Base-by-base conservation (phyloP, 2,113 vertebrate species). In the Leiothrix lutea region DNA sequence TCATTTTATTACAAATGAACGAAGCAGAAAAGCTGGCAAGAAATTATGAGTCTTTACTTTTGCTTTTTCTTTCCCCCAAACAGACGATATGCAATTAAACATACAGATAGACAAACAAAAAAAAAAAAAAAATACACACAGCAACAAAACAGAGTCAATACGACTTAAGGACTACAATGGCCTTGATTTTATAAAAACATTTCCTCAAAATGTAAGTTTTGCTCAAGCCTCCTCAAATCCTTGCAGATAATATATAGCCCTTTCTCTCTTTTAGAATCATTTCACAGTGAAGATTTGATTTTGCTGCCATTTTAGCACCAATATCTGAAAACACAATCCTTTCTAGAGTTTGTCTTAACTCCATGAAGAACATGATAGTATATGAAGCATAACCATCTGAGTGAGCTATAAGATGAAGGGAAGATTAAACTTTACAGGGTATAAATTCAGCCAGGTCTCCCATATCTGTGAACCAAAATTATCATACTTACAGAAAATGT, bases 61-160 rank as follows among this genome's bases (percentile, higher is more conserved):
- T 67, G 8, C 1, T 7, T 1, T 1, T 5, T 21, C 38, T 40
- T 36, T 8, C 5, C 8, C 2, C 11, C 60, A 81, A 78, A 60
- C 9, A 47, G 10, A 18, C 2, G 33, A 61, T 40, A 17, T 57
- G 2, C 7, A 79, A 36, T 67, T 85, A 57, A 89, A 60, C 29
- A 45, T 16, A 38, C 6, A 48, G 31, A 26, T 9, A 23, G 47
- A 14, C 2, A 51, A 75, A n/a, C n/a, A n/a, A 2, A 28, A 44
- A 56, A 14, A 23, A 50, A 54, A 4, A 23, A 50, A 54, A 3
- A 47, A 33, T 7, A 19, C 8, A 29, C 1, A 44, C 1, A 18
- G 6, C 22, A 60, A n/a, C 3, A 64, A n/a, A 88, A 71, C 11
- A 33, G 42, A 70, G 14, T 21, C 11, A 60, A 33, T 60, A 64